Conservation (phyloP, 1,140 invertebrate species). For the Drosophila ficusphila region DNA sequence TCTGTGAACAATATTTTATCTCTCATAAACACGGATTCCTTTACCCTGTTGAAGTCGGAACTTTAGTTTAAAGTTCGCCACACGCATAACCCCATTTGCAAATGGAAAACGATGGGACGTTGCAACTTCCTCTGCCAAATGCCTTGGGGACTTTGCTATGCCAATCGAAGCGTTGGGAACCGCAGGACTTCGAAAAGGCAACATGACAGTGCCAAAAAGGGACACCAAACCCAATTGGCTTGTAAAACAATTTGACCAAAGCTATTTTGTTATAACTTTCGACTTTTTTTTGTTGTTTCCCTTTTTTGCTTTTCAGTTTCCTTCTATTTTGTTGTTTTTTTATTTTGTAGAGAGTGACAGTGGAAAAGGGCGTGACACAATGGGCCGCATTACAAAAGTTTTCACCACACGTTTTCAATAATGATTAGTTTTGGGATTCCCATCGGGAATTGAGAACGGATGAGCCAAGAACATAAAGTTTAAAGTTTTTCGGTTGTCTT, state of each 20-base stretch:
- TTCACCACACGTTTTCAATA: constrained; percentile 66
- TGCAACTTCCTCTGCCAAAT: constrained; percentile 17
- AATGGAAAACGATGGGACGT: constrained; percentile 4
- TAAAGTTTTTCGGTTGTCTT: constrained; percentile 21
- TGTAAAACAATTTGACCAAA: constrained; percentile 71
- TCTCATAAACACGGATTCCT: background rate
- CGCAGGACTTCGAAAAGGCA: constrained; percentile 18
- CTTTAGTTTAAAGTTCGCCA: constrained; percentile 24
- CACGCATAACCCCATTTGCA: background rate
- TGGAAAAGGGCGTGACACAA: constrained; percentile 37
- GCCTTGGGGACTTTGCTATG: constrained; percentile 24
- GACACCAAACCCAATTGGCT: constrained; percentile 57
- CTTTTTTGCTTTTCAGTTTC: constrained; percentile 2
- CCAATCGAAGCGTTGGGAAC: constrained; percentile 26
- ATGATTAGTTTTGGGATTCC: constrained; percentile 63
- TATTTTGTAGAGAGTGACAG: constrained; percentile 1
- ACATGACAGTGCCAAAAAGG: constrained; percentile 23
- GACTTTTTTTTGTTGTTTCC: constrained; percentile 8
- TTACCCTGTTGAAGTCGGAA: background rate
- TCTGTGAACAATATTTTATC: too few relatives aligned
- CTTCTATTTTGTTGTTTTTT: constrained; percentile 19
- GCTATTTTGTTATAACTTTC: constrained; percentile 72
- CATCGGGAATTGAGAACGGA: constrained; percentile 29
- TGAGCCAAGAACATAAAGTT: constrained; percentile 42
- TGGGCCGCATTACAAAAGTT: constrained; percentile 46